Evolutionary conservation across 2,113 vertebrate species (phyloP).

Genomic region (Damaliscus lunatus): DNA sequence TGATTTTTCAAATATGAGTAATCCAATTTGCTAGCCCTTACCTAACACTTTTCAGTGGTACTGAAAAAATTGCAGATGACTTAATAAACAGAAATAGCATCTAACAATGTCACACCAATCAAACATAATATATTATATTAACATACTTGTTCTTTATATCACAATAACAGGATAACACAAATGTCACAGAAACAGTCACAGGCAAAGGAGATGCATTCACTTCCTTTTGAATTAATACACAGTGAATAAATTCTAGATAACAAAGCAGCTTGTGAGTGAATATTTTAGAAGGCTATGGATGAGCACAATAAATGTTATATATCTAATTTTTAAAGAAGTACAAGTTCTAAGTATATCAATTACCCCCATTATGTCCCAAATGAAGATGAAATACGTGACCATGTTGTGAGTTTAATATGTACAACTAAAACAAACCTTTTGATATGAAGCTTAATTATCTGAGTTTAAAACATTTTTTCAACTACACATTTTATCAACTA

Average conservation of each 20-base stretch:
- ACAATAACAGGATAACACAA: neutral
- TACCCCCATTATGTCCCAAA: neutral
- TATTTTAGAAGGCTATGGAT: neutral
- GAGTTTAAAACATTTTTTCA: neutral
- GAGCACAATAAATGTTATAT: neutral
- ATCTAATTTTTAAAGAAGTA: neutral
- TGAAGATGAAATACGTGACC: neutral
- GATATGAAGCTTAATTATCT: neutral
- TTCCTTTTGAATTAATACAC: neutral
- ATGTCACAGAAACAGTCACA: neutral
- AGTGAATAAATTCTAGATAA: neutral
- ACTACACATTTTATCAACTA: neutral
- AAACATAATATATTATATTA: neutral
- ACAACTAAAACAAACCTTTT: neutral
- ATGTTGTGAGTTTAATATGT: neutral
- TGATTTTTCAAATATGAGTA: neutral
- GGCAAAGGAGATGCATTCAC: neutral
- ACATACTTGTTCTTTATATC: neutral
- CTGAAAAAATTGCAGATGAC: neutral
- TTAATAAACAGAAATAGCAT: neutral
- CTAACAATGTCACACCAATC: neutral
- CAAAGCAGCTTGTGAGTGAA: neutral
- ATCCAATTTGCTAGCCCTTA: neutral
- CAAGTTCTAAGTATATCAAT: neutral
- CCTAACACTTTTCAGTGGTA: neutral